Conservation (phyloP, 2,797 vertebrate species). For the Semotilus atromaculatus region DNA sequence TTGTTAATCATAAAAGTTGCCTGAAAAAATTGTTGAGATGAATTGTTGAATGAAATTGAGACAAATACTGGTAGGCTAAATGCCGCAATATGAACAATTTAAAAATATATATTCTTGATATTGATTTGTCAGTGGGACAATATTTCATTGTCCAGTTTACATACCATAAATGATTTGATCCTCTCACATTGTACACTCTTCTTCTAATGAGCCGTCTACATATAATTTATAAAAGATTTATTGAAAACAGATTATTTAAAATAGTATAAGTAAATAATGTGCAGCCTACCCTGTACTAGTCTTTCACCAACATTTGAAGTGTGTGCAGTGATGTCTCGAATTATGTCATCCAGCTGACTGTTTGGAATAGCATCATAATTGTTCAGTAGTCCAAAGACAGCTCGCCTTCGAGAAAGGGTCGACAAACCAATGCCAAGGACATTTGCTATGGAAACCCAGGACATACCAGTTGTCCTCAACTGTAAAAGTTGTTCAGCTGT, state of each 20-base stretch:
- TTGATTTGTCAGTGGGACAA: neutral
- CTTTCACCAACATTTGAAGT: neutral
- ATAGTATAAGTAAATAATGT: neutral
- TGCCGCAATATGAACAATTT: no score
- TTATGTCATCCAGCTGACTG: neutral
- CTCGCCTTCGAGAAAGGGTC: neutral
- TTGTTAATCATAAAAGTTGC: neutral
- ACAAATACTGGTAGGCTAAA: no score
- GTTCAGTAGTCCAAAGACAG: neutral
- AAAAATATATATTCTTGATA: neutral
- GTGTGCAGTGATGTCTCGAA: neutral
- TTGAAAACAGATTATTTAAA: neutral
- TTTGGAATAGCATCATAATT: slow-evolving; percentile 9
- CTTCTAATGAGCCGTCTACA: neutral
- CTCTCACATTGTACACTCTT: no score
- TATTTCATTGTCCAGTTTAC: no score
- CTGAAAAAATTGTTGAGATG: neutral
- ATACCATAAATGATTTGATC: no score
- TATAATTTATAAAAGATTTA: neutral
- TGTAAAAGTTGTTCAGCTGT: no score
- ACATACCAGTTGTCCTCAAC: no score
- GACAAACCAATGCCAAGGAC: neutral
- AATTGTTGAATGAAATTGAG: no score
- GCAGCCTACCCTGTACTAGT: neutral
- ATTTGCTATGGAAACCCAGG: no score